Conservation (phyloP, 92 coral and sea anemone species). For the Heliopora coerulea region DNA sequence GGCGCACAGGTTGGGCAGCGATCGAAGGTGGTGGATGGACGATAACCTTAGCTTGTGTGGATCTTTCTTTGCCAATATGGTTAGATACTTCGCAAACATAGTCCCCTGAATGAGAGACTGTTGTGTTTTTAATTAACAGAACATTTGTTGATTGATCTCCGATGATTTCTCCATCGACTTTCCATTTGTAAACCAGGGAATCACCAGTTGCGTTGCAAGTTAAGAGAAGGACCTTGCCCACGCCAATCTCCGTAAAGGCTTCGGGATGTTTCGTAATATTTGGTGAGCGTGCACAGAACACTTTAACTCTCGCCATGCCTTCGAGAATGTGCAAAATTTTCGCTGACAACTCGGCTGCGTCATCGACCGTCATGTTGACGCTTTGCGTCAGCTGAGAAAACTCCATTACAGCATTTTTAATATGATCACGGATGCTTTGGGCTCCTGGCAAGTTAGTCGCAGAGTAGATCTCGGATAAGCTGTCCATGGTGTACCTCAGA, state of each 20-base stretch:
- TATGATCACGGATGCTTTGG: constrained; percentile 29
- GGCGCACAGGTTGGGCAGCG: constrained; percentile 55
- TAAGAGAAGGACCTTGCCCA: constrained; percentile 49
- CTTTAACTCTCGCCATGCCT: constrained; percentile 40
- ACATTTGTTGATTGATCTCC: constrained; percentile 24
- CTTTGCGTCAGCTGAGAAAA: constrained; percentile 35
- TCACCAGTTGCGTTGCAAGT: constrained; percentile 59
- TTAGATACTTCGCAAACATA: constrained; percentile 70
- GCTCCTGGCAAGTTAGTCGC: constrained; percentile 56
- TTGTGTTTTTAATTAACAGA: constrained; percentile 44
- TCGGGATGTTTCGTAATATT: constrained; percentile 69
- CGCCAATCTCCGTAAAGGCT: constrained; percentile 53
- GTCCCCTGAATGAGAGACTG: constrained; percentile 52
- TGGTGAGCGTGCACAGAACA: constrained; percentile 70
- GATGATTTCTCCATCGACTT: constrained; percentile 48
- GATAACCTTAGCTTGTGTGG: constrained; percentile 54
- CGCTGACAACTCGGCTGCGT: constrained; percentile 49
- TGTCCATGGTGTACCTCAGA: constrained; percentile 48
- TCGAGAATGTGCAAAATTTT: constrained; percentile 46
- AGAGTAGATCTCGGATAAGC: constrained; percentile 56
- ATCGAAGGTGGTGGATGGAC: constrained; percentile 70
- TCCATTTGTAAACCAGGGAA: constrained; percentile 58
- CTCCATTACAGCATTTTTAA: constrained; percentile 34
- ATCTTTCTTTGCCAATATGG: constrained; percentile 54
- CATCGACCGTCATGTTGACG: constrained; percentile 43